phyloP scores from a whole-genome alignment of 2,888 invertebrate genomes.

The Andrena flavipes region DNA sequence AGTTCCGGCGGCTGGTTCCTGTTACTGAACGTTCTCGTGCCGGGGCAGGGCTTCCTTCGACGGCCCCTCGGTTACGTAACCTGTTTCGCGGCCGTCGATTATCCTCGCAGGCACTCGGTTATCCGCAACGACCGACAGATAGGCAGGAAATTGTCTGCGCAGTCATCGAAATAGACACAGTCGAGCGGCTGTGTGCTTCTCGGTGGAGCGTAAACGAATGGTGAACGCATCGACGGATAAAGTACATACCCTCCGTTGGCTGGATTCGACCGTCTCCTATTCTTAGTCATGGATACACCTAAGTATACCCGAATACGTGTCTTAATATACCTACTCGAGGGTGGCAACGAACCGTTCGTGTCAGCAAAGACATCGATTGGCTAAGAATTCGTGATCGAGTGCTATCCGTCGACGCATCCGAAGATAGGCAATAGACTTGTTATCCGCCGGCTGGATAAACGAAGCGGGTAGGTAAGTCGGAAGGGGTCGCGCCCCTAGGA shows the following conservation, averaged over 20 bases:
- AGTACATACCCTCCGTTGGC: not conserved
- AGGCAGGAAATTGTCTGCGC: slow-evolving; percentile 50
- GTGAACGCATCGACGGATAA: slow-evolving; percentile 3
- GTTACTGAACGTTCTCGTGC: slow-evolving; percentile 59
- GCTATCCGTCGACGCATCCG: not conserved
- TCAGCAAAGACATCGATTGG: not conserved
- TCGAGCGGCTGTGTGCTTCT: not conserved
- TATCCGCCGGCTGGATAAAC: not conserved
- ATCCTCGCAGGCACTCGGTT: slow-evolving; percentile 24
- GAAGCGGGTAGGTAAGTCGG: not conserved
- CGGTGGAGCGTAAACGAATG: slow-evolving; percentile 24
- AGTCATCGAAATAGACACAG: slow-evolving; percentile 23
- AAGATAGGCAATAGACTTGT: not conserved
- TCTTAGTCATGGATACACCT: not conserved
- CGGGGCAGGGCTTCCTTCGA: slow-evolving; percentile 58
- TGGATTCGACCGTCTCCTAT: not conserved
- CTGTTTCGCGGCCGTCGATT: slow-evolving; percentile 50
- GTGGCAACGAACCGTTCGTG: not conserved
- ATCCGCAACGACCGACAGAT: slow-evolving; percentile 38
- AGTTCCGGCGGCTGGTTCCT: slow-evolving; percentile 63
- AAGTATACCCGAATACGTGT: not conserved
- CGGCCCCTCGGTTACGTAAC: slow-evolving; percentile 59
- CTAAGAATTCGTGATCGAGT: not conserved
- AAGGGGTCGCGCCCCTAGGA: not conserved
- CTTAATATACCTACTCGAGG: not conserved